phyloP scores from a whole-genome alignment of 1,140 invertebrate species.

The Telenomus remus region DNA sequence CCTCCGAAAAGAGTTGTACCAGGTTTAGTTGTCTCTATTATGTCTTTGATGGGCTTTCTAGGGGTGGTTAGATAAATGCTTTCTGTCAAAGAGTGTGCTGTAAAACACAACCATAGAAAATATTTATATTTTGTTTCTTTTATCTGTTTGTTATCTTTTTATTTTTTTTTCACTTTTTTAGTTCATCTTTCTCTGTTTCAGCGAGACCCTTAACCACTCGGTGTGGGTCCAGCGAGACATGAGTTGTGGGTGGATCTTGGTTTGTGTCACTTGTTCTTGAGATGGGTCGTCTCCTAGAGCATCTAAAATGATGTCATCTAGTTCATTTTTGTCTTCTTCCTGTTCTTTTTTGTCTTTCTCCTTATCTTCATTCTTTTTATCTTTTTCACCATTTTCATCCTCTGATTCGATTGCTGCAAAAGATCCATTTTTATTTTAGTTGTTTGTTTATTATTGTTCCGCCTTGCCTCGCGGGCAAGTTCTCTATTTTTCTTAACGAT shows the following conservation, averaged over 20 bases:
- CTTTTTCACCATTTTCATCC: not conserved
- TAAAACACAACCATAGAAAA: not conserved
- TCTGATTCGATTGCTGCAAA: no score
- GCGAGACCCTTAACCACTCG: conserved; percentile 6
- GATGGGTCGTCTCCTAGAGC: conserved; percentile 12
- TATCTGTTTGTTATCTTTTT: not conserved
- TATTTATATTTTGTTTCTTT: not conserved
- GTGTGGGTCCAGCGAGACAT: conserved; percentile 6
- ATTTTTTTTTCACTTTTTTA: not conserved
- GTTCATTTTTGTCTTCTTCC: not conserved
- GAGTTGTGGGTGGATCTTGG: conserved; percentile 7
- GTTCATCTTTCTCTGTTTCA: conserved; percentile 12
- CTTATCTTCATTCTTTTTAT: conserved; percentile 1
- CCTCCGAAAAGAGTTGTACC: conserved; percentile 19
- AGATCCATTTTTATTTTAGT: not conserved
- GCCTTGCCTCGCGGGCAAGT: conserved; percentile 10
- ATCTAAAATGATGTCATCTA: not conserved
- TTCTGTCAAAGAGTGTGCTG: not conserved
- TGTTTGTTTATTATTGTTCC: not conserved
- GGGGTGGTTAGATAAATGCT: not conserved
- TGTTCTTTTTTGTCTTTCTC: conserved; percentile 1
- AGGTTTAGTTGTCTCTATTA: conserved; percentile 17
- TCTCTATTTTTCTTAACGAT: not conserved
- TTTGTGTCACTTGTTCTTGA: not conserved
- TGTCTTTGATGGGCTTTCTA: conserved; percentile 13